A percentile compares a stretch with the other conserved stretches of the same genome.
These are phyloP conservation scores for Altica lythri DNA, from an alignment of 2,888 invertebrate genomes.

Conservation along the genomic window DNA sequence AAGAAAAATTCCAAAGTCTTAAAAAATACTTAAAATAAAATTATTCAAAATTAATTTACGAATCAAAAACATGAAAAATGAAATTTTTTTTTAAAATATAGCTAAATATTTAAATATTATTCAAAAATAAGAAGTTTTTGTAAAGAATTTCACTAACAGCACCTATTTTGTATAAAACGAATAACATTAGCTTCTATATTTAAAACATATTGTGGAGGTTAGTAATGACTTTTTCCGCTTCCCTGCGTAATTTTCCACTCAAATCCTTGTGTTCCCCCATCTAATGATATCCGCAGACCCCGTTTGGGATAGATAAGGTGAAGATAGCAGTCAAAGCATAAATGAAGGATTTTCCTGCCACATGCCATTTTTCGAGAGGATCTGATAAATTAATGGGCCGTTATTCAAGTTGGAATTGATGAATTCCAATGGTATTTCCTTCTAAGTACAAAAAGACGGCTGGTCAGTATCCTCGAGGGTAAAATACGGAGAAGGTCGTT, in stretches of 20 bases:
- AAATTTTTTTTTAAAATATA: too few relatives aligned
- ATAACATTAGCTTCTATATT: too few relatives aligned
- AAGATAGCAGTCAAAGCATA: conserved; percentile 10
- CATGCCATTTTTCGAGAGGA: conserved; percentile 16
- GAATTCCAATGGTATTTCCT: conserved; percentile 13
- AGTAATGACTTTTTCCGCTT: background rate
- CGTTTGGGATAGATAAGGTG: conserved; percentile 15
- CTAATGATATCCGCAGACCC: conserved; percentile 2
- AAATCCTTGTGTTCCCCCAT: background rate
- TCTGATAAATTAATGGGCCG: conserved; percentile 9
- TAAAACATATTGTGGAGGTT: background rate
- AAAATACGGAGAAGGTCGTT: conserved; percentile 9
- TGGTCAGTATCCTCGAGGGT: conserved; percentile 8
- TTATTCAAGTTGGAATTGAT: conserved; percentile 12
- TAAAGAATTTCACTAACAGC: too few relatives aligned
- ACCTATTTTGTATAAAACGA: too few relatives aligned
- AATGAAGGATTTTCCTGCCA: conserved; percentile 17
- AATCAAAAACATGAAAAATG: too few relatives aligned
- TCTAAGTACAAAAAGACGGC: conserved; percentile 5
- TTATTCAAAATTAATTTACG: too few relatives aligned
- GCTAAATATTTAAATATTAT: too few relatives aligned
- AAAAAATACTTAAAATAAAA: too few relatives aligned
- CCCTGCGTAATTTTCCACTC: background rate
- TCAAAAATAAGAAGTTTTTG: too few relatives aligned
- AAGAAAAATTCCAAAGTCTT: too few relatives aligned